Base-by-base conservation (phyloP, 64 coral and sea anemone genomes). In the Cladopsammia gracilis region DNA sequence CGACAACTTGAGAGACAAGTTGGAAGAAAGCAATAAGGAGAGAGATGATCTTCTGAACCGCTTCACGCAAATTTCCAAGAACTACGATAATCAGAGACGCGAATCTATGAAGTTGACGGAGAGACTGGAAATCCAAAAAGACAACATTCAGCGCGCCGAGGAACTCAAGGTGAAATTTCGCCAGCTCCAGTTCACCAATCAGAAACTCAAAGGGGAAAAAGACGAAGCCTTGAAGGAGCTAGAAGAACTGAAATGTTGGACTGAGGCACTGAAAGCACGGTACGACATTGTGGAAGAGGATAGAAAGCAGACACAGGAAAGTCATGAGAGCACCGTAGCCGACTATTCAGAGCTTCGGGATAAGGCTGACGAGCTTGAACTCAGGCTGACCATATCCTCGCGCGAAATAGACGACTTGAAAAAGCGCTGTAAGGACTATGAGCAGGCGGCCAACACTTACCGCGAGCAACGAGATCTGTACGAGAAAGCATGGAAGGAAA, bases 31-130 rank as follows among this genome's bases (percentile, higher is more conserved):
- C 23, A 68, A 64, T 5, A 60, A 26, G 10, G 46, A 95, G 70
- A 92, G 87, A 47, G 81, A 95, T 13, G 57, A 76, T 48, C 71
- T 95, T 19, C 79, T 92, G 13, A 79, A 88, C 51, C 86, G 95
- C 58, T 86, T 98, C 6, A 69, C 88, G 46, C 78, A 91, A 25
- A 81, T 98, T 54, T 95, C 69, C 26, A 92, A 52, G 25, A 87
- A 95, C 66, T 98, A 98, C 57, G 96, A 98, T 16, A 84, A 92
- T 47, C 90, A 98, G 89, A 98, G 96, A 79, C 75, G 89, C 15
- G 90, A 98, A 47, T 98, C 96, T 11, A 95, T 98, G 85, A 95
- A 95, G 70, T 56, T 98, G 20, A 79, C 62, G 22, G 96, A 98
- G 25, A 81, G 79, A 64, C 72, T 98, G 23, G 89, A 98, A 65